These are phyloP conservation scores for Corythornis madagascariensis DNA, from an alignment of 2,113 vertebrate species.

Conservation along the genomic window DNA sequence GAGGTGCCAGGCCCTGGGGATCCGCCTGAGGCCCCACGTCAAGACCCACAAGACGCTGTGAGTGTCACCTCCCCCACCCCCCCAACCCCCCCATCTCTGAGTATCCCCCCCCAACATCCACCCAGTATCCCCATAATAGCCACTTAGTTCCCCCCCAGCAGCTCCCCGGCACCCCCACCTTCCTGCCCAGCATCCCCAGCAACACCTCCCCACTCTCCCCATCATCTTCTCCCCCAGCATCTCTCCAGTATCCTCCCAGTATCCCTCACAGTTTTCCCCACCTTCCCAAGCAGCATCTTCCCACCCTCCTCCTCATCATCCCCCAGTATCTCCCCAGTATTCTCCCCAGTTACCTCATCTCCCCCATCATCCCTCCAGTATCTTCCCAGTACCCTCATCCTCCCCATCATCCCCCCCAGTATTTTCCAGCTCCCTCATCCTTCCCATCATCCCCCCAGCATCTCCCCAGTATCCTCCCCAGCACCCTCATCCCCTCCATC, in stretches of 20 bases:
- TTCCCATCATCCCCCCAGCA: background rate
- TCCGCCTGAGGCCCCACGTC: conserved; percentile 84
- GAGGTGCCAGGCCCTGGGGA: conserved; percentile 71
- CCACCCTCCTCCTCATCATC: too few species aligned
- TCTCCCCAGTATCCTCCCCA: background rate
- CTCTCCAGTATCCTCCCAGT: too few species aligned
- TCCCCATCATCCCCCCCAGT: background rate
- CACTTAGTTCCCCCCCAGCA: background rate
- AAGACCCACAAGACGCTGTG: conserved; percentile 89
- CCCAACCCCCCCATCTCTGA: background rate
- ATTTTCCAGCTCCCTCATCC: too few species aligned
- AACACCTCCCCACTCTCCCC: too few species aligned
- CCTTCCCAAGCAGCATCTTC: conserved; percentile 9
- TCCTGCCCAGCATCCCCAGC: background rate
- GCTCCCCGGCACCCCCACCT: background rate
- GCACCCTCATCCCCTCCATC: background rate
- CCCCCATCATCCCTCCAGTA: too few species aligned
- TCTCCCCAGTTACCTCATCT: too few species aligned
- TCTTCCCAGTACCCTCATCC: background rate
- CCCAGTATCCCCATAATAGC: background rate
- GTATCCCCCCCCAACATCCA: background rate
- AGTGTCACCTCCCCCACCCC: background rate
- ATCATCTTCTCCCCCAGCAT: background rate
- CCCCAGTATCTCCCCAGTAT: background rate
- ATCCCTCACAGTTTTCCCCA: too few species aligned